These are phyloP conservation scores for Melanotaenia maccullochi DNA, from an alignment of 2,797 vertebrate genomes.

Conservation along the genomic window DNA sequence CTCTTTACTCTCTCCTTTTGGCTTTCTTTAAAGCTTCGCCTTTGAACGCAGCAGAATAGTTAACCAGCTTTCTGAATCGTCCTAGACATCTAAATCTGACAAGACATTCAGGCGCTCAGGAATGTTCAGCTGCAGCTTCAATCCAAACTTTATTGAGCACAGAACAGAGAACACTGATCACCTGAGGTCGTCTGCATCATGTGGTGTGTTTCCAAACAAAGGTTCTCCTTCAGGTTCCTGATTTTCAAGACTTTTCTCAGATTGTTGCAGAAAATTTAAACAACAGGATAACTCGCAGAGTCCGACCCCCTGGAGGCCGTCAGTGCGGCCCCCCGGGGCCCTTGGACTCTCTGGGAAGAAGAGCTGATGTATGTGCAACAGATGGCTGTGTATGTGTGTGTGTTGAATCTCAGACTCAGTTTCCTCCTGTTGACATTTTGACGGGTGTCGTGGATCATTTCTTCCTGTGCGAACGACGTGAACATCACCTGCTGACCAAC, in stretches of 20 bases:
- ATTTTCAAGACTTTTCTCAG: neutral
- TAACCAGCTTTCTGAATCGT: slow-evolving; percentile 64
- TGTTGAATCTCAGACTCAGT: too few relatives aligned
- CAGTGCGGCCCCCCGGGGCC: neutral
- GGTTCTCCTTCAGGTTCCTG: too few relatives aligned
- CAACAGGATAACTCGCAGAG: neutral
- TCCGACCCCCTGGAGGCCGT: neutral
- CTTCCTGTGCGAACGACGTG: too few relatives aligned
- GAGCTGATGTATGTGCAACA: neutral
- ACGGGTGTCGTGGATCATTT: too few relatives aligned
- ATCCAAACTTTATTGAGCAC: slow-evolving; percentile 1
- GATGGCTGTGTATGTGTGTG: too few relatives aligned
- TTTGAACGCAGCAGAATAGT: slow-evolving; percentile 53
- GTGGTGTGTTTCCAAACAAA: too few relatives aligned
- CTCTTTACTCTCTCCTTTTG: slow-evolving; percentile 64
- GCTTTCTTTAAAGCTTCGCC: slow-evolving; percentile 38
- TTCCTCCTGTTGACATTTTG: too few relatives aligned
- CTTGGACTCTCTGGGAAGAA: neutral
- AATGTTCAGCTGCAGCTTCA: slow-evolving; percentile 6
- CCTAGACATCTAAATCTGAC: slow-evolving; percentile 65
- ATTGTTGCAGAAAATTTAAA: neutral
- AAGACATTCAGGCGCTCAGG: slow-evolving; percentile 23
- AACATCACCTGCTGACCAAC: too few relatives aligned
- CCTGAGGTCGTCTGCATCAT: neutral
- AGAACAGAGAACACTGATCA: neutral